Base-by-base conservation (phyloP, 2,113 vertebrate genomes). In the Ctenomys sociabilis region DNA sequence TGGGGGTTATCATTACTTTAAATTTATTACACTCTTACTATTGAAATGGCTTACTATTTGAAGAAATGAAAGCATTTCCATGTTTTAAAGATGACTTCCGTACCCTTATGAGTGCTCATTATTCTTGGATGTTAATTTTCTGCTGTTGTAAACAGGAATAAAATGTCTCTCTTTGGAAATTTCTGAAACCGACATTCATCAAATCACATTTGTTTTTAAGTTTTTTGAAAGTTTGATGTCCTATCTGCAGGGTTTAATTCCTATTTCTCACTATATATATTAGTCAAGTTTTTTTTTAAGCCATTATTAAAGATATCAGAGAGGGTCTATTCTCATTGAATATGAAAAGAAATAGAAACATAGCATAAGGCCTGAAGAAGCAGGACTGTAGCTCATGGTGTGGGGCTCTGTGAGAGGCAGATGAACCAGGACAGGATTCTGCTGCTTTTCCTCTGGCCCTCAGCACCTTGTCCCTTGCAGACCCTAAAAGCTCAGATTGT, bases 61-160 rank as follows among this genome's bases (percentile, higher is more conserved):
- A 75, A 85, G 82, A 88, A 49, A n/a, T 78, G 64, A 84, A 70
- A 66, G 28, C 43, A 82, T 88, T 89, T 40, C 35, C 93, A 21
- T 66, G 35, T 81, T 94, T 95, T 85, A 81, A 70, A 84, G 35
- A 59, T 19, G 26, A 10, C 21, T 78, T 72, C 49, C 72, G 37
- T 88, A 85, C 83, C 68, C 90, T 94, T 96, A 28, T 43, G 70
- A 94, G 4, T 77, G 45, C 40, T 92, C 88, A 37, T 8, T 21
- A 4, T 84, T 75, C 37, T 80, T 75, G 80, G 73, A 32, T 43
- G 37, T 35, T 59, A n/a, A 40, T 73, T 85, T 91, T 83, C 78
- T 95, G 45, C 66, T 94, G 1, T 59, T 93, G 61, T 28, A 72
- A 93, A 54, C 45, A 40, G 14, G 32, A 57, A n/a, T 52, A 88